These are phyloP conservation scores for Tetramorium parvispinum DNA, from an alignment of 1,140 invertebrate species.

Conservation along the genomic window DNA sequence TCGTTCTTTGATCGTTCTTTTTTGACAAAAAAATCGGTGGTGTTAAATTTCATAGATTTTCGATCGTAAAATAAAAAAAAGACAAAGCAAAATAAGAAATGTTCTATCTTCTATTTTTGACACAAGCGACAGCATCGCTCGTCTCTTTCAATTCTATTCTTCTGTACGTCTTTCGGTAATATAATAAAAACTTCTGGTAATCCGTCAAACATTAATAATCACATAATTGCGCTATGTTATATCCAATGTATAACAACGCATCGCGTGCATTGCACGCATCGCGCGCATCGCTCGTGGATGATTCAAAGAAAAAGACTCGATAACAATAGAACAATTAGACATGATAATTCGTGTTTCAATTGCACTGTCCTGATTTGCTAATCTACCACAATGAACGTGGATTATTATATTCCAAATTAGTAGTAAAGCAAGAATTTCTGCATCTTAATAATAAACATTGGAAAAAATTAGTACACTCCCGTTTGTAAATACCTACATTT, in stretches of 20 bases:
- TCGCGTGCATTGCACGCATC: not conserved
- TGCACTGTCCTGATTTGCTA: not conserved
- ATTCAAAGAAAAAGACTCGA: constrained; percentile 1
- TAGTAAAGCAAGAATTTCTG: not conserved
- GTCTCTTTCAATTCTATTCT: not conserved
- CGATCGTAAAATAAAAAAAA: not conserved
- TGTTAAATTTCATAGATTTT: not conserved
- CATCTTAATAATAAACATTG: not conserved
- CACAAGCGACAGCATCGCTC: not conserved
- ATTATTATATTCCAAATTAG: not conserved
- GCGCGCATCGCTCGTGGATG: not conserved
- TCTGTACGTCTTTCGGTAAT: not conserved
- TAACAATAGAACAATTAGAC: not conserved
- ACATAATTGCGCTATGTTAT: not conserved
- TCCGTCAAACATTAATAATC: not conserved
- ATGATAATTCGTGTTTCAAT: constrained; percentile 10
- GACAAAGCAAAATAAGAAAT: not conserved
- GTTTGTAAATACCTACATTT: not conserved
- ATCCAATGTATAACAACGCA: not conserved
- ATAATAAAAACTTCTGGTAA: not conserved
- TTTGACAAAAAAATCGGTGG: not conserved
- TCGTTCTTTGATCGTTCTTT: too few species aligned
- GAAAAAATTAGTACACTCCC: not conserved
- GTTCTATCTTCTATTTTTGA: constrained; percentile 31
- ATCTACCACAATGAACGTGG: not conserved